A percentile compares a stretch with the other conserved stretches of the same genome.
phyloP scores from a whole-genome alignment of 2,113 vertebrate species.

The Melanocharis versteri region DNA sequence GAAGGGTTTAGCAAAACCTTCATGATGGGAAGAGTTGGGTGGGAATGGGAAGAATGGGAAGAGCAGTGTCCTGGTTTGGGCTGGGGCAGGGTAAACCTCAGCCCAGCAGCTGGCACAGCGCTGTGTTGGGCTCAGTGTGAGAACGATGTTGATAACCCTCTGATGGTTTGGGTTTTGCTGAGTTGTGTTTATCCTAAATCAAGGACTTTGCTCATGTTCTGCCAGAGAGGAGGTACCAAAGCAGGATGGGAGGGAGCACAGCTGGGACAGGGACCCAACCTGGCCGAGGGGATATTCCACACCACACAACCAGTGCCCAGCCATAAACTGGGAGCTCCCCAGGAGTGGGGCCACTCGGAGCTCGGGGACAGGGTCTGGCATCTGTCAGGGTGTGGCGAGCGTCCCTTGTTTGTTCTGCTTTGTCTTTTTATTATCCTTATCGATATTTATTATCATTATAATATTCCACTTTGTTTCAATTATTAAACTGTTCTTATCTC shows the following conservation, averaged over 20 bases:
- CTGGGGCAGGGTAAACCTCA: neutral
- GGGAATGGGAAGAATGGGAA: neutral
- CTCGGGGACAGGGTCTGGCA: neutral
- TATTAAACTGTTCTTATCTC: neutral
- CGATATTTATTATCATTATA: neutral
- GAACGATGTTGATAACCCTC: accelerated
- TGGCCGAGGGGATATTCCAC: neutral
- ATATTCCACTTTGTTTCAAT: neutral
- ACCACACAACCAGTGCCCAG: neutral
- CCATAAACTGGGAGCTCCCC: too few species aligned
- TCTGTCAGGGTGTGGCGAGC: neutral
- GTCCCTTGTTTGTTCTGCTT: neutral
- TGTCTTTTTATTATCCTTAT: neutral
- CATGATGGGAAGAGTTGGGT: neutral
- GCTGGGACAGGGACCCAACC: neutral
- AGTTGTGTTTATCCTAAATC: neutral
- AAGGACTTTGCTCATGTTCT: neutral
- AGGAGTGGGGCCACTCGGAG: accelerated
- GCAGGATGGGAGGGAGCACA: neutral
- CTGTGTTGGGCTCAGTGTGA: neutral
- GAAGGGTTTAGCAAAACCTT: neutral
- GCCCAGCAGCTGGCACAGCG: neutral
- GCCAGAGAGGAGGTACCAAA: neutral
- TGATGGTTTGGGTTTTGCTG: neutral
- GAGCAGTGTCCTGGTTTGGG: neutral